A percentile compares a stretch with the other conserved stretches of the same genome.
phyloP scores from a whole-genome alignment of 2,888 invertebrate genomes.

The Sarcophaga carnaria region DNA sequence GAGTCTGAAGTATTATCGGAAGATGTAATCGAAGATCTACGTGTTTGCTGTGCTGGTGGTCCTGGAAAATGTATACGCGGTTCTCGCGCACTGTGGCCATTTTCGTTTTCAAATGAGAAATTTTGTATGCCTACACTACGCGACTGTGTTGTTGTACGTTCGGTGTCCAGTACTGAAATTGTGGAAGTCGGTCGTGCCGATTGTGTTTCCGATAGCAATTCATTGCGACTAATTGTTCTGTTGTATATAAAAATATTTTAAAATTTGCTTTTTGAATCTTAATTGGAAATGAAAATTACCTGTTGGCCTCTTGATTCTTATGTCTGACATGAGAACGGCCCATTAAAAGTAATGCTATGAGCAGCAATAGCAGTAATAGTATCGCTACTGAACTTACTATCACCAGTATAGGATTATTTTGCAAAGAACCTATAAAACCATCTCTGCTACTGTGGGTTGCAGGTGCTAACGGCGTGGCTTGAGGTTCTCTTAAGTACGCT shows the following conservation, averaged over 20 bases:
- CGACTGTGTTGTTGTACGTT: conserved; percentile 73
- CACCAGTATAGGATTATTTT: conserved; percentile 79
- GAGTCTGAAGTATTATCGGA: conserved; percentile 81
- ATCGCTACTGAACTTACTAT: conserved; percentile 78
- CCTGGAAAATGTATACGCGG: conserved; percentile 76
- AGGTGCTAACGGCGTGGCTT: conserved; percentile 81
- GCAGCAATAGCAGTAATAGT: conserved; percentile 77
- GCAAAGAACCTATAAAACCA: conserved; percentile 78
- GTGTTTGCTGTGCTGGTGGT: conserved; percentile 73
- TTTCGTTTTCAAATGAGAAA: conserved; percentile 77
- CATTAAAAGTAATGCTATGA: conserved; percentile 79
- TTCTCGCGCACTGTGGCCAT: conserved; percentile 58
- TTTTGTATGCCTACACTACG: conserved; percentile 79
- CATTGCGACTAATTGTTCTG: conserved; percentile 79
- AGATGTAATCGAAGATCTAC: conserved; percentile 78
- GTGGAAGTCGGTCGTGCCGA: conserved; percentile 75
- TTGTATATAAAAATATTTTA: neutral
- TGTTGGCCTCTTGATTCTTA: conserved; percentile 75
- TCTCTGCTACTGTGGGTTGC: conserved; percentile 77
- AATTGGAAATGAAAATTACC: conserved; percentile 71
- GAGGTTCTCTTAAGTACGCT: conserved; percentile 81
- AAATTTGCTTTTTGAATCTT: neutral
- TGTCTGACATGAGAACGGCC: conserved; percentile 77
- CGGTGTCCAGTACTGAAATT: conserved; percentile 73
- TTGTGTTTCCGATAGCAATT: conserved; percentile 77